Conservation (phyloP, 2,113 vertebrate species). For the Ctenomys sociabilis region DNA sequence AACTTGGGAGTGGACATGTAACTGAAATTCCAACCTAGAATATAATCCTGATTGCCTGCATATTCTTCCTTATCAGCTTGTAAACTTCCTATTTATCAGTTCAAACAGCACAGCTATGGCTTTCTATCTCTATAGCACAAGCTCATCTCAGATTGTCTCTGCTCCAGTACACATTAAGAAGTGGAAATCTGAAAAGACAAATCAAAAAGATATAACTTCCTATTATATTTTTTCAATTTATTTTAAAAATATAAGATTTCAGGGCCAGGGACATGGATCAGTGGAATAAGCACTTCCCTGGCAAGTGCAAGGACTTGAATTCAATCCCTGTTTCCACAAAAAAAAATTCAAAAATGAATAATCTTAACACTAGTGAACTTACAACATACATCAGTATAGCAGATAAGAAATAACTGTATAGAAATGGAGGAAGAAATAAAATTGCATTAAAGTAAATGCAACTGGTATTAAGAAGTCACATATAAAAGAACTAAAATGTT, state of each 20-base stretch:
- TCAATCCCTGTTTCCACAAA: no score
- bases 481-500: neutral
- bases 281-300: no score
- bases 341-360: neutral
- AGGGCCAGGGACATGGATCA: no score
- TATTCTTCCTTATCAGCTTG: neutral
- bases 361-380: neutral
- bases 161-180: neutral
- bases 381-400: neutral
- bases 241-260: neutral
- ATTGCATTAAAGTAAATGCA: neutral
- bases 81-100: neutral
- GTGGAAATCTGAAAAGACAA: neutral
- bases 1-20: neutral
- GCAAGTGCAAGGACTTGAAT: no score
- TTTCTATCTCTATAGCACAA: neutral
- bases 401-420: neutral
- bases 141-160: neutral
- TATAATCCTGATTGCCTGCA: neutral
- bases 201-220: neutral
- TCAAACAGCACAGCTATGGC: neutral
- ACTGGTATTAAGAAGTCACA: neutral
- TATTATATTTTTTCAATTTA: neutral
- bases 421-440: neutral
- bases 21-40: neutral